These are phyloP conservation scores for Pseudomyrmex pallidus DNA, from an alignment of 1,140 invertebrate genomes.

Conservation along the genomic window DNA sequence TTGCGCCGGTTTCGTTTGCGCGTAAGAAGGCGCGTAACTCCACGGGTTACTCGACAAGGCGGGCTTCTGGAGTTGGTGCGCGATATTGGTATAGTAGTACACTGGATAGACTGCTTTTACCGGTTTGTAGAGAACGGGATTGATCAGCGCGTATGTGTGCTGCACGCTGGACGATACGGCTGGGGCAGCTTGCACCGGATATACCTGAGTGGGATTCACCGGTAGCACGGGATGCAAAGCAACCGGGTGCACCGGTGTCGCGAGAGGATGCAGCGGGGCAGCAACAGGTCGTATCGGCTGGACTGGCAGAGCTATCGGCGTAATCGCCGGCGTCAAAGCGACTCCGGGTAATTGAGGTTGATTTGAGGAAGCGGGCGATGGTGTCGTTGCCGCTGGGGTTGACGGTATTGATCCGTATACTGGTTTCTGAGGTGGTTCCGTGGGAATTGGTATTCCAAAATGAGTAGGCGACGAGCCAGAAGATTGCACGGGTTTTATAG, in stretches of 20 bases:
- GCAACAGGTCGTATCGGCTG: constrained; percentile 72
- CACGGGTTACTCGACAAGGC: constrained; percentile 71
- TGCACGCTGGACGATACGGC: constrained; percentile 64
- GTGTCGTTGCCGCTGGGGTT: background rate
- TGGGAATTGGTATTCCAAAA: constrained; percentile 79
- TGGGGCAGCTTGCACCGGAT: constrained; percentile 56
- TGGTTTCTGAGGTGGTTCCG: constrained; percentile 47
- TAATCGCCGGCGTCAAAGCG: constrained; percentile 58
- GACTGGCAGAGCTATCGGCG: constrained; percentile 57
- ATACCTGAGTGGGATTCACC: constrained; percentile 15
- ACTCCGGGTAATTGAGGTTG: constrained; percentile 41
- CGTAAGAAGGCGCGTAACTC: constrained; percentile 77
- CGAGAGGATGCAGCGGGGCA: constrained; percentile 66
- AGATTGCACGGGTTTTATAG: constrained; percentile 66
- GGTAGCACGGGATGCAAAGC: constrained; percentile 48
- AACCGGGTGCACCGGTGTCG: constrained; percentile 69
- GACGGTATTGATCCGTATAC: background rate
- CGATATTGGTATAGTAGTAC: constrained; percentile 78
- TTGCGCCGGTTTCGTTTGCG: constrained; percentile 70
- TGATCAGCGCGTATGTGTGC: constrained; percentile 71
- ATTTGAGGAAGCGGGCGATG: constrained; percentile 2
- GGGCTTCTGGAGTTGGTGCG: constrained; percentile 75
- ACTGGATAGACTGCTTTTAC: constrained; percentile 78
- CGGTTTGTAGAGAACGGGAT: constrained; percentile 79
- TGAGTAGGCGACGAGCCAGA: constrained; percentile 75